A percentile compares a stretch with the other conserved stretches of the same genome.
These are phyloP conservation scores for Sicus ferrugineus DNA, from an alignment of 2,888 invertebrate genomes.

Conservation along the genomic window DNA sequence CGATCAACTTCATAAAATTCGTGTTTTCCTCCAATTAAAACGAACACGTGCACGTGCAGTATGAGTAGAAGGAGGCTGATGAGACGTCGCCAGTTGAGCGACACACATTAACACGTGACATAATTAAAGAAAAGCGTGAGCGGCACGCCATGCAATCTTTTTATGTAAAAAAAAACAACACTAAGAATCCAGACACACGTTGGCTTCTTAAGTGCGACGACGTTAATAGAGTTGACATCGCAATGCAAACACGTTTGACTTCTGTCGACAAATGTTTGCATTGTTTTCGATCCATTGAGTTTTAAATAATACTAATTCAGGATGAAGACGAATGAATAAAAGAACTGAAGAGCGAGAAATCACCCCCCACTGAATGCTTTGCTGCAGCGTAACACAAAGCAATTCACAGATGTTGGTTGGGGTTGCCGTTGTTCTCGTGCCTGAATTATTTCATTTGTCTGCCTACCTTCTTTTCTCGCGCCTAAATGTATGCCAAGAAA, in stretches of 20 bases:
- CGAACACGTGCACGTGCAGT: too few species aligned
- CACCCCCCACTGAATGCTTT: not conserved
- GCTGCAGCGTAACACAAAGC: not conserved
- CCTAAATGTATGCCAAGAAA: not conserved
- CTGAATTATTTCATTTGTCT: not conserved
- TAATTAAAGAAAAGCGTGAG: too few species aligned
- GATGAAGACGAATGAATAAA: not conserved
- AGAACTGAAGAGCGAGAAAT: not conserved
- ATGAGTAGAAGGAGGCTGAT: too few species aligned
- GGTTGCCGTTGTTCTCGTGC: not conserved
- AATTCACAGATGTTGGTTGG: not conserved
- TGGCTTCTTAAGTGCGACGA: not conserved
- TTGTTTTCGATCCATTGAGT: not conserved
- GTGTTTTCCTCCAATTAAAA: too few species aligned
- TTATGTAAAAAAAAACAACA: not conserved
- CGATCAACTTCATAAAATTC: too few species aligned
- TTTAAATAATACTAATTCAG: not conserved
- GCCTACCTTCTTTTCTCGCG: not conserved
- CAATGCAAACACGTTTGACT: not conserved
- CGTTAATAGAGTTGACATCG: not conserved
- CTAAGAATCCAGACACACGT: not conserved
- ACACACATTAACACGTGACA: too few species aligned
- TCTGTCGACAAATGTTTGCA: not conserved
- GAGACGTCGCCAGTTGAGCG: too few species aligned
- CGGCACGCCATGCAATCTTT: too few species aligned